These are phyloP conservation scores for Gymnoscelis rufifasciata DNA, from an alignment of 2,888 invertebrate genomes.

Conservation along the genomic window DNA sequence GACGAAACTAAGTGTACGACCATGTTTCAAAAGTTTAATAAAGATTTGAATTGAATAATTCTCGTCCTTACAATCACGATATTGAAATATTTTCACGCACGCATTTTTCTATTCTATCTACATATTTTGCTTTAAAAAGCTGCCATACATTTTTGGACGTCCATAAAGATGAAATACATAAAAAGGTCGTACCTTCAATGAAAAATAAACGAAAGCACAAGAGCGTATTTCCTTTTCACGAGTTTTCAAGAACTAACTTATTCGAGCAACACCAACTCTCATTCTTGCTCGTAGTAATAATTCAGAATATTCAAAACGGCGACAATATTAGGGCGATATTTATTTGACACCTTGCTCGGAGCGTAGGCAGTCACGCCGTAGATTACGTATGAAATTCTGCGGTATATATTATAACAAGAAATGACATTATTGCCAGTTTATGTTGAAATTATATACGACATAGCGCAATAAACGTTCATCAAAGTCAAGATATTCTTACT, in stretches of 20 bases:
- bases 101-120: no score
- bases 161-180: no score
- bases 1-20: no score
- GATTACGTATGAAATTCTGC: slow-evolving; percentile 53
- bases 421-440: slow-evolving; percentile 44
- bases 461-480: slow-evolving; percentile 39
- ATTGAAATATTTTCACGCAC: no score
- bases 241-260: not conserved
- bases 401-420: slow-evolving; percentile 50
- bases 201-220: no score
- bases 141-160: no score
- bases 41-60: no score
- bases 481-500: slow-evolving; percentile 34
- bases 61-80: no score
- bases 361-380: slow-evolving; percentile 40
- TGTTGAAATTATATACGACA: slow-evolving; percentile 23
- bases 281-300: slow-evolving; percentile 9
- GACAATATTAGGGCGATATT: slow-evolving; percentile 38
- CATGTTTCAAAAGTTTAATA: no score
- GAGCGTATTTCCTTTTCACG: no score
- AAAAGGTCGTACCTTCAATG: no score
- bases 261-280: not conserved
- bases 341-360: slow-evolving; percentile 47
- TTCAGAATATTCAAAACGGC: slow-evolving; percentile 22
- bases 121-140: no score